phyloP scores from a whole-genome alignment of 2,797 vertebrate species.

The Chanos chanos region DNA sequence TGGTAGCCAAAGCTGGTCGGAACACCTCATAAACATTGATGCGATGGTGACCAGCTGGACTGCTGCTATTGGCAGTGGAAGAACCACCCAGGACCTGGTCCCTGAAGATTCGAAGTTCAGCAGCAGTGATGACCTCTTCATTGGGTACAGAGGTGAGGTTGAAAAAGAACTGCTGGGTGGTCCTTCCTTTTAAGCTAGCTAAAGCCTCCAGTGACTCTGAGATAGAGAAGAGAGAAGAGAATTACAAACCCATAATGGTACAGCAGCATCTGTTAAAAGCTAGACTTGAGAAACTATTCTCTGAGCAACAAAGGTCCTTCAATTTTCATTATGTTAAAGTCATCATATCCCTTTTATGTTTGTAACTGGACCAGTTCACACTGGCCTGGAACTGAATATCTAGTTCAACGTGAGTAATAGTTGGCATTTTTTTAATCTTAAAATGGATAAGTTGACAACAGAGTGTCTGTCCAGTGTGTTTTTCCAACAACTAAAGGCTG shows the following conservation, averaged over 20 bases:
- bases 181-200: slow-evolving; percentile 84
- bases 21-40: slow-evolving; percentile 99
- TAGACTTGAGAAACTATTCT: too few species aligned
- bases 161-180: slow-evolving; percentile 93
- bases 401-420: too few species aligned
- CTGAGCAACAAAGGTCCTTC: too few species aligned
- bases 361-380: too few species aligned
- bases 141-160: slow-evolving; percentile 90
- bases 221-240: slow-evolving; percentile 35
- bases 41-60: slow-evolving; percentile 80
- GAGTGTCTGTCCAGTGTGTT: too few species aligned
- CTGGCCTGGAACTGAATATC: too few species aligned
- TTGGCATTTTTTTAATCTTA: too few species aligned
- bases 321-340: too few species aligned
- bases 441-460: too few species aligned
- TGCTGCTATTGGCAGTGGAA: slow-evolving; percentile 44
- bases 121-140: slow-evolving; percentile 90
- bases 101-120: slow-evolving; percentile 94
- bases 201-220: slow-evolving; percentile 92
- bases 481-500: too few species aligned
- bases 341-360: too few species aligned
- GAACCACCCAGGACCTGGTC: slow-evolving; percentile 79
- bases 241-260: neutral
- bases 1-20: slow-evolving; percentile 69
- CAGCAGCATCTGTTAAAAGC: neutral